Conservation (phyloP, 2,888 invertebrate species). For the Opisthograptis luteolata region DNA sequence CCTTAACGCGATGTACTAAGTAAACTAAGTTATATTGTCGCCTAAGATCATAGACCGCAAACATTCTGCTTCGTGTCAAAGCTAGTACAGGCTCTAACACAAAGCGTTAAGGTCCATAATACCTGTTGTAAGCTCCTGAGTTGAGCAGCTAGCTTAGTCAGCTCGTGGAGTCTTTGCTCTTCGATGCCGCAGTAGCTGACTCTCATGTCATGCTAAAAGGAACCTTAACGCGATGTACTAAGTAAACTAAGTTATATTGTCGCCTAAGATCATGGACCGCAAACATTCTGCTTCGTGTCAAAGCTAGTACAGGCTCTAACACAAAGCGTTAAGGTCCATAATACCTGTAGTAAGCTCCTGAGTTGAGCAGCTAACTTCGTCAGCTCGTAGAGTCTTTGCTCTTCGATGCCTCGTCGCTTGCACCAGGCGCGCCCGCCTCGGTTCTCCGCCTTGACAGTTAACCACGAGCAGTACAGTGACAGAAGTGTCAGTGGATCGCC, state of each 20-base stretch:
- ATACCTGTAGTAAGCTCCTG: constrained; percentile 8
- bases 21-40: too few relatives aligned
- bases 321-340: not conserved
- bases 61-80: not conserved
- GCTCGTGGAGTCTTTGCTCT: constrained; percentile 98
- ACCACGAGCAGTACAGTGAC: constrained; percentile 95
- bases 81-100: not conserved
- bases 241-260: too few relatives aligned
- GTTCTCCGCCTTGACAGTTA: constrained; percentile 88
- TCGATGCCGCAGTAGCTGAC: constrained; percentile 98
- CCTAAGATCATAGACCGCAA: too few relatives aligned
- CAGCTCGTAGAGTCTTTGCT: constrained; percentile 98
- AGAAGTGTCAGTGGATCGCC: constrained; percentile 97
- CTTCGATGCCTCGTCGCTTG: constrained; percentile 94
- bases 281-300: not conserved
- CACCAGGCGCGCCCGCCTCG: constrained; percentile 91
- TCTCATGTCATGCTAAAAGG: too few relatives aligned
- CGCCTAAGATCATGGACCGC: too few relatives aligned
- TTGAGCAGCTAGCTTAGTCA: constrained; percentile 91
- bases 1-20: too few relatives aligned
- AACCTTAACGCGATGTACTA: too few relatives aligned
- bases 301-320: not conserved
- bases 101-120: not conserved
- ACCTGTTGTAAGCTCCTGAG: constrained; percentile 9
- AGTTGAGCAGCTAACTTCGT: constrained; percentile 89